Base-by-base conservation (phyloP, 2,113 vertebrate genomes). In the Takifugu bimaculatus region DNA sequence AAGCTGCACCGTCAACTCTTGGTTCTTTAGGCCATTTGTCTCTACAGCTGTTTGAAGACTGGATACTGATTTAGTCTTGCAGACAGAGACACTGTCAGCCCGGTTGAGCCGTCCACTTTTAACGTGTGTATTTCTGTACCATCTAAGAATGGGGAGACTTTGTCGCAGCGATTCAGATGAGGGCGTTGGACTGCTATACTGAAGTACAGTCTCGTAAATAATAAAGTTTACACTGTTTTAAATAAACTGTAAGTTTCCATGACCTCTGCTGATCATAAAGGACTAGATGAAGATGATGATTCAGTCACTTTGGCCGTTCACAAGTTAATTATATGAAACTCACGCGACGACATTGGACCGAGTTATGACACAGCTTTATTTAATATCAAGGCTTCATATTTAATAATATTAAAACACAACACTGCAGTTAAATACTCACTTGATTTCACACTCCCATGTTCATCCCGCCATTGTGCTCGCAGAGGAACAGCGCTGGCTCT, bases 401-500 rank as follows among this genome's bases (percentile, higher is more conserved):
- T 39, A 39, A 39, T 39, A 11, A 10, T 20, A 20, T 10, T 39
- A 39, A 39, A 39, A 10, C 35, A 9, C 35, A 39, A 2, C 35
- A 39, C 11, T 11, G 6, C 7, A 20, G 20, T 20, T 20, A 20
- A 20, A 20, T 20, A 20, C 20, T 20, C 20, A 10, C 35, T 13
- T 48, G 5, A 57, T 50, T 64, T 45, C 4, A 28, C 13, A 32
- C 29, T 39, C 14, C 0, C 9, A 13, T 15, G 2, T 32, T 57
- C 10, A 13, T 35, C 14, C 25, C 50, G 13, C 1, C 2, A 28
- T 0, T 26, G 26, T 5, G 1, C 48, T 51, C 51, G 12, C 86
- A 99, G 97, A 95, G 97, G 76, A 97, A 98, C 80, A 94, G 91
- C 0, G 90, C 90, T 7, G 94, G 95, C 47, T 92, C 93, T 0